phyloP scores from a whole-genome alignment of 2,797 vertebrate genomes.

The Microcaecilia unicolor region DNA sequence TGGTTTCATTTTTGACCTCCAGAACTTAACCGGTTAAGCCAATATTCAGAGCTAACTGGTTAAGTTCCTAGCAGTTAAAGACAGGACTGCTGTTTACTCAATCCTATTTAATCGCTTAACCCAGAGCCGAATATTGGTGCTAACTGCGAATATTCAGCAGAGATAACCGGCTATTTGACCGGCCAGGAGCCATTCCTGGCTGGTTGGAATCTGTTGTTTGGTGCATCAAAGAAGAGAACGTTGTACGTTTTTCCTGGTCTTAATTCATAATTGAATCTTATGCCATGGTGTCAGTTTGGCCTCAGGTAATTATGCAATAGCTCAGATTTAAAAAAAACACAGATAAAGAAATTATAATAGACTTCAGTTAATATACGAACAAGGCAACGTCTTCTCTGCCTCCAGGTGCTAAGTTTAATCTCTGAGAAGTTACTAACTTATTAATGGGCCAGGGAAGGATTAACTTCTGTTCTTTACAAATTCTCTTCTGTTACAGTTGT shows the following conservation, averaged over 20 bases:
- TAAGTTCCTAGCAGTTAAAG: too few relatives aligned
- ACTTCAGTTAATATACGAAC: slow-evolving; percentile 45
- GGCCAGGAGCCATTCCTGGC: too few relatives aligned
- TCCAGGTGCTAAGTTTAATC: slow-evolving; percentile 56
- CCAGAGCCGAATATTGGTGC: too few relatives aligned
- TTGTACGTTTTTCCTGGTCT: slow-evolving; percentile 38
- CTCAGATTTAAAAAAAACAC: slow-evolving; percentile 29
- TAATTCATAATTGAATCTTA: slow-evolving; percentile 46
- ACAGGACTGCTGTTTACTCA: too few relatives aligned
- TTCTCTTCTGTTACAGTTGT: slow-evolving; percentile 30
- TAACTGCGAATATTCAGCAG: too few relatives aligned
- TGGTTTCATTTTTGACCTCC: too few relatives aligned
- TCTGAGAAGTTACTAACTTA: slow-evolving; percentile 58
- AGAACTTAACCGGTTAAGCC: too few relatives aligned
- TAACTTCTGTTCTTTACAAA: slow-evolving; percentile 40
- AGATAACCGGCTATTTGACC: too few relatives aligned
- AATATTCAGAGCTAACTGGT: too few relatives aligned
- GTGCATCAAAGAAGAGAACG: slow-evolving; percentile 34
- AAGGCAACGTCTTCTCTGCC: slow-evolving; percentile 45
- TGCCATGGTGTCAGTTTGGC: slow-evolving; percentile 41
- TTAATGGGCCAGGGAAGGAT: slow-evolving; percentile 50
- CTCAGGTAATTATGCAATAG: slow-evolving; percentile 46
- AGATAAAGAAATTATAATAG: slow-evolving; percentile 56
- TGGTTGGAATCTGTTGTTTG: too few relatives aligned
- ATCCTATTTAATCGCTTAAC: too few relatives aligned